Evolutionary conservation across 35 echinoderm and acorn worm species (phyloP), one percentile per base, ranked within the genome.

Genomic region (Diadema setosum): DNA sequence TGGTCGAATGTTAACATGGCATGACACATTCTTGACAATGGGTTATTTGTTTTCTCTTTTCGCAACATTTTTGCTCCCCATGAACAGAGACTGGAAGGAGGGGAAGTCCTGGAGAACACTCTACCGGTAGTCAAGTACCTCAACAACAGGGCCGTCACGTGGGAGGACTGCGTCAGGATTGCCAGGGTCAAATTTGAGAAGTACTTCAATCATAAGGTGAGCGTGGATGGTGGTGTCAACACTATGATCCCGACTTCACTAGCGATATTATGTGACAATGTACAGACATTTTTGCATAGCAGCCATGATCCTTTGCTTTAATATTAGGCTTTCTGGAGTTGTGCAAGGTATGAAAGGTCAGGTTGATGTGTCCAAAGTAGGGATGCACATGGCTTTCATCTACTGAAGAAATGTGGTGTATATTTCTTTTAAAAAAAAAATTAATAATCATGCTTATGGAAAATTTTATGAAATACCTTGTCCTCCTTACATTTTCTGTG

Each of bases 141-240:
- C 34, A 91, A 85, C 65, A 88, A 89, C 60, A 83, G 96, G 82
- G 91, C 92, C 3, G 6, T 17, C 5, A 89, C 37, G 41, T 98
- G 96, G 96, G 45, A 87, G 16, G 80, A 92, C 39, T 98, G 96
- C 56, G 60, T 98, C 2, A 26, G 76, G 17, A 27, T 52, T 46
- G 88, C 92, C 4, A 91, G 96, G 32, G 50, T 91, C 46, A 98
- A 98, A 57, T 98, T 98, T 98, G 91, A 98, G 42, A 94, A 89
- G 82, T 94, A 98, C 61, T 98, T 94, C 69, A 94, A 83, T 81
- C 74, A 94, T 70, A 98, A 94, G 95, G 95, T 97, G 90, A 42
- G 55, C 25, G 26, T 32, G n/a, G 5, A 23, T 15, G n/a, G 0
- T 8, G 0, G 55, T 20, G 4, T 41, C 31, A 27, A 83, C 18